phyloP scores from a whole-genome alignment of 2,113 vertebrate species.

The Pitta sordida region DNA sequence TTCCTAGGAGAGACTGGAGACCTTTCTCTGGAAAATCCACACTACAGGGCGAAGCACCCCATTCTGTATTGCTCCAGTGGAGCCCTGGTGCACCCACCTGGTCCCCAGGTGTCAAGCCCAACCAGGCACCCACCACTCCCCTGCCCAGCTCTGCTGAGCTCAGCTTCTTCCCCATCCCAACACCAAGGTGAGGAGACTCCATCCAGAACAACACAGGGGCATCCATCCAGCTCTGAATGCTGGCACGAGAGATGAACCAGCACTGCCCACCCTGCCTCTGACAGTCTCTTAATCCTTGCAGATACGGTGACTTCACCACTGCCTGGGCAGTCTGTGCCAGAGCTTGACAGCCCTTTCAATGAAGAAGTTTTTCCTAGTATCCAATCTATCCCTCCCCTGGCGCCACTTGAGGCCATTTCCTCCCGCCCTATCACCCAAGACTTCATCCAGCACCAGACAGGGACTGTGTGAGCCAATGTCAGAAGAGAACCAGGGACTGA shows the following conservation, averaged over 20 bases:
- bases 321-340: neutral
- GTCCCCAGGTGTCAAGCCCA: neutral
- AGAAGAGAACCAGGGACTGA: neutral
- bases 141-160: accelerated
- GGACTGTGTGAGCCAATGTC: accelerated
- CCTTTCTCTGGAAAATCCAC: neutral
- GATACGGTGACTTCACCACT: neutral
- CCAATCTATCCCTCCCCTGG: neutral
- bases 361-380: neutral
- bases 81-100: neutral
- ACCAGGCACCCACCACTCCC: accelerated
- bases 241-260: neutral
- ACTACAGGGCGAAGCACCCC: neutral
- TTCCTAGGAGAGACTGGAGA: neutral
- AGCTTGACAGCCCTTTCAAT: neutral
- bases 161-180: accelerated
- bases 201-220: neutral
- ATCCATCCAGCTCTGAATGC: neutral
- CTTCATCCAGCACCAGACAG: neutral
- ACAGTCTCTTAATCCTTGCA: neutral
- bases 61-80: neutral
- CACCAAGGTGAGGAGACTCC: accelerated
- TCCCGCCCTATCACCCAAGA: neutral
- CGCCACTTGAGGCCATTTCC: neutral
- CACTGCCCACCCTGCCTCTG: neutral